Base-by-base conservation (phyloP, 2,113 vertebrate species). In the Engystomops pustulosus region DNA sequence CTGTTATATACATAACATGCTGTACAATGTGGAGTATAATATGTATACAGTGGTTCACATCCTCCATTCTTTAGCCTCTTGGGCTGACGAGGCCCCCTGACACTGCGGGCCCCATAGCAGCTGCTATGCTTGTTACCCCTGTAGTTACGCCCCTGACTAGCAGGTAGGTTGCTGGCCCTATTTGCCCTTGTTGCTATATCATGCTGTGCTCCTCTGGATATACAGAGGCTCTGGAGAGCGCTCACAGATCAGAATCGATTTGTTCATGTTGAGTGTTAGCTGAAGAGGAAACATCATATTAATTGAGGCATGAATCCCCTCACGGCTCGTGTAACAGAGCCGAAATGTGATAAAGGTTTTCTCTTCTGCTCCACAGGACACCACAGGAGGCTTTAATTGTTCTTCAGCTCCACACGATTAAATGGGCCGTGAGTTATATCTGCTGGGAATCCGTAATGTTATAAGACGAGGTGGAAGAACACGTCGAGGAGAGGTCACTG, bases 321-420 rank as follows among this genome's bases (percentile, higher is more conserved):
- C 55, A 51, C 20, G 65, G 65, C 79, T 38, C 8, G 30, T 51
- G 45, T 55, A 53, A 81, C 67, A 5, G 45, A 53, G 65, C 44
- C 69, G 55, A 62, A 65, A 69, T 80, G 79, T 80, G 79, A 80
- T 80, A 51, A 68, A 80, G 11, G 62, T 68, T 67, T 80, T 23
- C 62, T 45, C 65, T 53, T 81, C 67, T 70, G 67, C 79, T 53
- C 4, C 45, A 81, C n/a, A 81, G 51, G 69, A 51, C 79, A 68
- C 41, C 14, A 9, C 30, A n/a, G 41, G 44, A 68, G 3, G 27
- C 27, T 80, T 67, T 51, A 49, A 67, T 51, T 51, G 79, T 49
- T 45, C 58, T 80, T 36, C 9, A 15, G 41, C 30, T 34, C 30
- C n/a, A 11, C 17, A 51, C 44, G 7, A 80, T 36, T 69, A 80